phyloP scores from a whole-genome alignment of 2,888 invertebrate species.

The Sisyra terminalis region DNA sequence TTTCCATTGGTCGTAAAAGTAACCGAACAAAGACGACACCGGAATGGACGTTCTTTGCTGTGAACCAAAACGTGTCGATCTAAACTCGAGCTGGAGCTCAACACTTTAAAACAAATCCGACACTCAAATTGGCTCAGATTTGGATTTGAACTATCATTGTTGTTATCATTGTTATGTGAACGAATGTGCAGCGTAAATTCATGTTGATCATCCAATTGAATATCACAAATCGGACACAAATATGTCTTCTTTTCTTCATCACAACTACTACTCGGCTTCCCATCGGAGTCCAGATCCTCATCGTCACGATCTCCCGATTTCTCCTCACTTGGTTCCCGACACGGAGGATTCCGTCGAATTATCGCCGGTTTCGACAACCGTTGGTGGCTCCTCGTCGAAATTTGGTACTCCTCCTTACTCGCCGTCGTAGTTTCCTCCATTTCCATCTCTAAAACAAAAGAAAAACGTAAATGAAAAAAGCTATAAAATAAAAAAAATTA shows the following conservation, averaged over 20 bases:
- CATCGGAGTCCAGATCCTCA: neutral
- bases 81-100: slow-evolving; percentile 62
- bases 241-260: slow-evolving; percentile 23
- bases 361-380: too few relatives aligned
- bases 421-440: slow-evolving; percentile 1
- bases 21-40: slow-evolving; percentile 60
- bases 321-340: neutral
- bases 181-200: slow-evolving; percentile 55
- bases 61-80: slow-evolving; percentile 68
- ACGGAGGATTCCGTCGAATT: neutral
- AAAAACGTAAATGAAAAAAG: too few relatives aligned
- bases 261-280: neutral
- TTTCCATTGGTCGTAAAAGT: slow-evolving; percentile 75
- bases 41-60: slow-evolving; percentile 65
- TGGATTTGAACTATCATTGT: slow-evolving; percentile 22
- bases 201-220: slow-evolving; percentile 40
- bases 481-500: too few relatives aligned
- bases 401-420: slow-evolving; percentile 3
- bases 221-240: slow-evolving; percentile 48
- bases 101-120: slow-evolving; percentile 48
- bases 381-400: neutral
- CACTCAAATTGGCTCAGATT: slow-evolving; percentile 35
- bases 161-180: slow-evolving; percentile 39
- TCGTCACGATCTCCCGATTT: neutral
- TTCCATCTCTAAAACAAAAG: neutral